Conservation (phyloP, 2,113 vertebrate genomes). For the Lampris incognitus region DNA sequence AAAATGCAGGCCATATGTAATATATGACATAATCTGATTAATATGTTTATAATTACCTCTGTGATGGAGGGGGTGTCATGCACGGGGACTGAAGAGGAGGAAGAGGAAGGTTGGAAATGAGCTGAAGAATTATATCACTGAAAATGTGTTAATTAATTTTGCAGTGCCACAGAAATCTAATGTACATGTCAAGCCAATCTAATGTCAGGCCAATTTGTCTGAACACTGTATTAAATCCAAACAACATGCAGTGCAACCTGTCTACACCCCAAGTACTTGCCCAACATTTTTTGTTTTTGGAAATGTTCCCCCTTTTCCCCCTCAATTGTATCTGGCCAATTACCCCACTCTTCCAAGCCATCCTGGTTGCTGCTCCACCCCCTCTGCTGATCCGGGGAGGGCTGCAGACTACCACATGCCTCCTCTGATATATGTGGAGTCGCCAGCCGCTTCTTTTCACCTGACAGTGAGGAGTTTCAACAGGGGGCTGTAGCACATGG, state of each 20-base stretch:
- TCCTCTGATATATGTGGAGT: too few relatives aligned
- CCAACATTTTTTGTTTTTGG: too few relatives aligned
- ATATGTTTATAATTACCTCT: slow-evolving; percentile 82
- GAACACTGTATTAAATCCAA: slow-evolving; percentile 24
- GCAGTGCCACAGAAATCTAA: slow-evolving; percentile 40
- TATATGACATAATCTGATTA: slow-evolving; percentile 85
- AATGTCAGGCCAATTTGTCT: slow-evolving; percentile 42
- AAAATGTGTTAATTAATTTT: slow-evolving; percentile 58
- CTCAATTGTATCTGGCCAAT: too few relatives aligned
- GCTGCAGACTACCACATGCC: too few relatives aligned
- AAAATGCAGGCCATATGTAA: slow-evolving; percentile 82
- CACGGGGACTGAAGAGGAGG: slow-evolving; percentile 44
- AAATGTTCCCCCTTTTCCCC: too few relatives aligned
- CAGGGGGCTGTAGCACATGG: too few relatives aligned
- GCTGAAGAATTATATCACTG: slow-evolving; percentile 47
- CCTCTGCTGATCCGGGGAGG: too few relatives aligned
- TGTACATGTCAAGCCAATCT: slow-evolving; percentile 11
- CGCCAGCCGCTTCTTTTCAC: too few relatives aligned
- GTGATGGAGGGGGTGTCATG: slow-evolving; percentile 45
- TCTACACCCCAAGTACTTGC: neutral
- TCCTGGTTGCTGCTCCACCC: too few relatives aligned
- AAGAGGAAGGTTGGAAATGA: slow-evolving; percentile 38
- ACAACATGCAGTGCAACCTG: slow-evolving; percentile 45
- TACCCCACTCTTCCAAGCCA: too few relatives aligned
- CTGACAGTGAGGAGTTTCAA: too few relatives aligned